phyloP scores from a whole-genome alignment of 2,113 vertebrate genomes.

The Eolophus roseicapilla region DNA sequence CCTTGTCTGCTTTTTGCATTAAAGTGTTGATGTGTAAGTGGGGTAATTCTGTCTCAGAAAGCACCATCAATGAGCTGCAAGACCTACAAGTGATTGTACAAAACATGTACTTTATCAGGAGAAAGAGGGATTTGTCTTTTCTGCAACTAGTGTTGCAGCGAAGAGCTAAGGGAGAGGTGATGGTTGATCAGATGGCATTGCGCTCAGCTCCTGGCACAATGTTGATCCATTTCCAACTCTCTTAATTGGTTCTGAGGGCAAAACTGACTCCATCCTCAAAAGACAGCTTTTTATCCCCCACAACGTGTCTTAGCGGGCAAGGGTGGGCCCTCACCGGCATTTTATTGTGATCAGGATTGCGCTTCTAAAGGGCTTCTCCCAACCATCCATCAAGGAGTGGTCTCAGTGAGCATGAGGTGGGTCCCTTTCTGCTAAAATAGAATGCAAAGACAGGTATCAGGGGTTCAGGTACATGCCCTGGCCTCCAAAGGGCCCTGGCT shows the following conservation, averaged over 20 bases:
- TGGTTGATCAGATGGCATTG: rapidly evolving
- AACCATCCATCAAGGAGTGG: neutral
- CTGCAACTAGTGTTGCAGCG: neutral
- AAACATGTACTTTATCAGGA: neutral
- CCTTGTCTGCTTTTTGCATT: neutral
- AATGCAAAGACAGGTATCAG: neutral
- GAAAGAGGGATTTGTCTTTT: neutral
- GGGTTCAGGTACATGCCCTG: neutral
- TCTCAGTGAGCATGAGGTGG: neutral
- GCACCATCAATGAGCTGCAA: neutral
- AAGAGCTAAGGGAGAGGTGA: neutral
- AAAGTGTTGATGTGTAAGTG: neutral
- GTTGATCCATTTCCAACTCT: rapidly evolving
- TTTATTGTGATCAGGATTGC: neutral
- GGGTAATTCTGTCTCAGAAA: neutral
- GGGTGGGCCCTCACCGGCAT: neutral
- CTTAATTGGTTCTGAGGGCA: neutral
- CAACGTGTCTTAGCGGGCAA: neutral
- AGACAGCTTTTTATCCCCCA: neutral
- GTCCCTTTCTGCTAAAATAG: neutral
- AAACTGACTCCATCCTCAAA: neutral
- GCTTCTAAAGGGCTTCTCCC: neutral
- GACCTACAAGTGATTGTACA: neutral
- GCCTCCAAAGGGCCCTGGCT: neutral
- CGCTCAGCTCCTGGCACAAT: neutral